Base-by-base conservation (phyloP, 2,888 invertebrate genomes). In the Eupeodes luniger region DNA sequence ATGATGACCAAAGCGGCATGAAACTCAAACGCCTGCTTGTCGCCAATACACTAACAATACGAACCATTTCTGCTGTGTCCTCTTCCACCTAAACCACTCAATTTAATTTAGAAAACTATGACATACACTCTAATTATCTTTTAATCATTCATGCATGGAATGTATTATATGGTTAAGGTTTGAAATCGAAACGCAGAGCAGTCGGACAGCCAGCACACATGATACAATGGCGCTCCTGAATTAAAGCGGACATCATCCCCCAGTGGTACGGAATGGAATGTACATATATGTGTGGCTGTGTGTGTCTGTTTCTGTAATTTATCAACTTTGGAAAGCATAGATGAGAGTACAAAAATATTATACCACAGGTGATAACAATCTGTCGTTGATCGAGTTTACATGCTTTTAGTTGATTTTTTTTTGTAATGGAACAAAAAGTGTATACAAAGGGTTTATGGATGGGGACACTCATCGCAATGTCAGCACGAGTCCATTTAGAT, bases 101-200 rank as follows among this genome's bases (percentile, higher is more conserved):
- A 88, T 88, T 85, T 88, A 84, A 88, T 88, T 85, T 88, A 88
- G 84, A 88, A 81, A 81, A 81, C 85, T 84, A 85, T 85, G 88
- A 88, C 81, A 81, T 85, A 87, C 84, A 87, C 84, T 77, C 84
- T 87, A 87, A 87, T 87, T 87, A 88, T 85, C 81, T 84, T 88
- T 88, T 88, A 77, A 88, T 88, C 85, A 88, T 85, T 88, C 88
- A 84, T 88, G 81, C 85, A 88, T 87, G 72, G 80, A 51, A 80
- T 27, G 49, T 77, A 67, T 80, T 80, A 80, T 57, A 53, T 76
- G 61, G 66, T 62, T 36, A 47, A 47, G 64, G 59, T 80, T 75
- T 51, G 57, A 61, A 64, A 59, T 74, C 16, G 67, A 34, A 78
- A 62, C 51, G 53, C 53, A 62, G 16, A 44, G 53, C 47, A 16